Conservation (phyloP, 1,140 invertebrate species). For the Hypothenemus hampei region DNA sequence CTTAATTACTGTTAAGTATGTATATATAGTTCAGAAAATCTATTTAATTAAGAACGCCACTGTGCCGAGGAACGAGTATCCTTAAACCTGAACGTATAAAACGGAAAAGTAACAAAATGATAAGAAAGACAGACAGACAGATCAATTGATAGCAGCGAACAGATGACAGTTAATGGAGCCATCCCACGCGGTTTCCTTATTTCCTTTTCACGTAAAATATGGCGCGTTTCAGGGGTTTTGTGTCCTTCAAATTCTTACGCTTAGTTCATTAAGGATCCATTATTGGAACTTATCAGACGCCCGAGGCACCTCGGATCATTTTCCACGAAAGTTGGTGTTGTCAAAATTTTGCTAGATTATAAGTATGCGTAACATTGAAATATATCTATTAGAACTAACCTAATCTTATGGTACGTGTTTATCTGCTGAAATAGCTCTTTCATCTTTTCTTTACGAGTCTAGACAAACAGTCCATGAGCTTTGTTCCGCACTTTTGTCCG, state of each 20-base stretch:
- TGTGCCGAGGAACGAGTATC: neutral
- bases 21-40: too few relatives aligned
- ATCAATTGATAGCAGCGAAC: conserved; percentile 42
- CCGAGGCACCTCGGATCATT: conserved; percentile 11
- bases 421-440: conserved; percentile 34
- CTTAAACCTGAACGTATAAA: conserved; percentile 42
- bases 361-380: neutral
- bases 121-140: conserved; percentile 44
- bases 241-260: conserved; percentile 26
- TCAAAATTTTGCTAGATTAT: neutral
- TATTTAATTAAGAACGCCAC: neutral
- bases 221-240: conserved; percentile 26
- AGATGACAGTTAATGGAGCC: conserved; percentile 42
- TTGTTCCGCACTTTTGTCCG: conserved; percentile 10
- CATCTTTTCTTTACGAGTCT: conserved; percentile 34
- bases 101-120: conserved; percentile 42
- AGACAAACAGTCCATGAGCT: conserved; percentile 25
- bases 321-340: neutral
- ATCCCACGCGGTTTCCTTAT: conserved; percentile 35
- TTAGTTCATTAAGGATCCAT: conserved; percentile 24
- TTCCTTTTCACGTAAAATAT: conserved; percentile 36
- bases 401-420: conserved; percentile 37
- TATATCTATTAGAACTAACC: conserved; percentile 7
- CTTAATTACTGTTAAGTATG: too few relatives aligned
- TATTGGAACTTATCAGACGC: conserved; percentile 23